Base-by-base conservation (phyloP, 2,113 vertebrate species). In the Cephalopterus ornatus region DNA sequence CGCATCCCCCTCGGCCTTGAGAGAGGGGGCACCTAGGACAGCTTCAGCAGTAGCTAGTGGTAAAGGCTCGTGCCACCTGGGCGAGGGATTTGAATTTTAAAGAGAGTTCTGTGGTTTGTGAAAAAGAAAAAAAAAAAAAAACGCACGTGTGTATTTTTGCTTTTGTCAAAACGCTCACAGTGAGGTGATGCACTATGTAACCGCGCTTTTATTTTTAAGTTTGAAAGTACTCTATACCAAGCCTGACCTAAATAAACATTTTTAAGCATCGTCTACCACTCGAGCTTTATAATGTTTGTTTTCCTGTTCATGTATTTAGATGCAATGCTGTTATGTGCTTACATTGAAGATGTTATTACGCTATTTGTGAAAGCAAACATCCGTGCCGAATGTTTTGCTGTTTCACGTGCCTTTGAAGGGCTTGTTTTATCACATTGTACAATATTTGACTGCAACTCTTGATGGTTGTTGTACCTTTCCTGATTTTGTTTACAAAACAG, bases 11-110 rank as follows among this genome's bases (percentile, higher is more conserved):
- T 2, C 5, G 12, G 7, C 32, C 14, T 10, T 8, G 3, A 5
- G 0, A 0, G 22, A 8, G 17, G 3, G 21, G 16, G 3, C 46
- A 1, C 37, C 30, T 37, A 1, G 13, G 7, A 0, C 63, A 2
- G 35, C 66, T 6, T 2, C 8, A 13, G 0, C 14, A 3, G 42
- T 1, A 5, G 20, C 12, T 55, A 1, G 12, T 12, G 12, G 15
- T 42, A 35, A 39, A 59, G 56, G 21, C 5, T 8, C 35, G 24
- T 33, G 13, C 8, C 5, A 0, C 4, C 26, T 17, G 46, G 35
- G 32, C 24, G 11, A 8, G 13, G 7, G 22, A 0, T 5, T 68
- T 32, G 11, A 8, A 0, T 41, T 49, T 32, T 6, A 50, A 63
- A n/a, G 24, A 9, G n/a, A 41, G 6, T 26, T 35, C 12, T 65